Evolutionary conservation across 2,797 vertebrate species (phyloP).

Genomic region (Onychomys leucogaster): DNA sequence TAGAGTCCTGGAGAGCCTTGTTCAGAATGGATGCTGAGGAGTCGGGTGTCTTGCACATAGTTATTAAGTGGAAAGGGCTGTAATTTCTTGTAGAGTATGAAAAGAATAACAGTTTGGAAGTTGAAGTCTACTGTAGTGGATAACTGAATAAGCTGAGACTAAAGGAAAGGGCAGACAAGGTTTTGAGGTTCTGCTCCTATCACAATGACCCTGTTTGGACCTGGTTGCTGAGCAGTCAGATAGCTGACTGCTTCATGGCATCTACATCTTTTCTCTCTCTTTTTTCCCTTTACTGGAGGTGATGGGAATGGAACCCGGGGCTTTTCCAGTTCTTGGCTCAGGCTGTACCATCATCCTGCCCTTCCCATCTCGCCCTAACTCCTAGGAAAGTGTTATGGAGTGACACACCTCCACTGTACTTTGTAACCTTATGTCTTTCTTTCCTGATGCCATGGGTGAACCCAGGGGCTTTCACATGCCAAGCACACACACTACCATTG

Average conservation of each 20-base stretch:
- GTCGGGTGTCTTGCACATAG: not conserved
- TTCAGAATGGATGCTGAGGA: not conserved
- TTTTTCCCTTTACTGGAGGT: not conserved
- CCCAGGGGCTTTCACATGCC: not conserved
- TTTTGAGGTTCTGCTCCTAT: not conserved
- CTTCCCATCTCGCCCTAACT: not conserved
- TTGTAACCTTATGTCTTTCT: too few species aligned
- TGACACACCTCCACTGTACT: not conserved
- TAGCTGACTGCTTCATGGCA: not conserved
- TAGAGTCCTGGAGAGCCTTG: not conserved
- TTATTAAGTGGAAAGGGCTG: not conserved
- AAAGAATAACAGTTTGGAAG: not conserved
- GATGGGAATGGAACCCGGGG: not conserved
- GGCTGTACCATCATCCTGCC: not conserved
- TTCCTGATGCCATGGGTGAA: not conserved
- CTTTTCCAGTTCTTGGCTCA: not conserved
- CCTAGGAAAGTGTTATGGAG: not conserved
- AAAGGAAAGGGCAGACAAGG: not conserved
- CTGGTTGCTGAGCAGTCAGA: slow-evolving; percentile 13
- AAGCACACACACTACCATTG: not conserved
- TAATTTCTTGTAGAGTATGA: not conserved
- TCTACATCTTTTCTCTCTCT: not conserved
- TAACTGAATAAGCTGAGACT: not conserved
- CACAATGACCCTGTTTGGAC: not conserved
- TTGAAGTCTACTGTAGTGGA: not conserved